Evolutionary conservation across 2,888 invertebrate genomes (phyloP).

Genomic region (Dicranocentrus wangi): DNA sequence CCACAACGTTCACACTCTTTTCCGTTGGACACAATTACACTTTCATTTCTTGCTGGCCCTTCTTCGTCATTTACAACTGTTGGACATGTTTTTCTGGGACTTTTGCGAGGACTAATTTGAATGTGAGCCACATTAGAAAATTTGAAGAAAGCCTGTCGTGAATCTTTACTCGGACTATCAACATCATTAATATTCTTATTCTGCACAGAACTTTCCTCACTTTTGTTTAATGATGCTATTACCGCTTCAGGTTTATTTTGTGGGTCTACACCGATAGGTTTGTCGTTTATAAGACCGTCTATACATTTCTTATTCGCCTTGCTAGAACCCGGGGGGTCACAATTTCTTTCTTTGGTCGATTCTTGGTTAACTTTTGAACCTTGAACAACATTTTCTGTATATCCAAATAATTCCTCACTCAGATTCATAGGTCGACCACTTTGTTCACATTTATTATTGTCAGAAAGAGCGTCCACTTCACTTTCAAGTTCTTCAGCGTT

Average conservation of each 20-base stretch:
- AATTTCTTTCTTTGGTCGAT: background rate
- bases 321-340: background rate
- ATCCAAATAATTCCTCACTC: too few relatives aligned
- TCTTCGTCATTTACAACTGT: background rate
- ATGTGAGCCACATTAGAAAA: slow-evolving; percentile 29
- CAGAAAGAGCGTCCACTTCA: background rate
- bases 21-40: background rate
- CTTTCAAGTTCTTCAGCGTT: background rate
- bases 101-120: slow-evolving; percentile 26
- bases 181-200: background rate
- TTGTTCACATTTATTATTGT: background rate
- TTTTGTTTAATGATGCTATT: too few relatives aligned
- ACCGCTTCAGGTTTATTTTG: slow-evolving; percentile 2
- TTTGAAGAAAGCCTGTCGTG: slow-evolving; percentile 42
- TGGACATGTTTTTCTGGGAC: slow-evolving; percentile 30
- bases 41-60: background rate
- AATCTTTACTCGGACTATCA: too few relatives aligned
- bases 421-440: too few relatives aligned
- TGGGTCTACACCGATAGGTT: background rate
- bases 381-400: too few relatives aligned
- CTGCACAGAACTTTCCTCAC: too few relatives aligned
- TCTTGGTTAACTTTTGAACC: background rate
- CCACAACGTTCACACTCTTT: slow-evolving; percentile 82
- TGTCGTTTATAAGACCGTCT: background rate
- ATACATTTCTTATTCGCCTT: background rate